Evolutionary conservation across 2,797 vertebrate genomes (phyloP).

Genomic region (Cossypha dichroa): DNA sequence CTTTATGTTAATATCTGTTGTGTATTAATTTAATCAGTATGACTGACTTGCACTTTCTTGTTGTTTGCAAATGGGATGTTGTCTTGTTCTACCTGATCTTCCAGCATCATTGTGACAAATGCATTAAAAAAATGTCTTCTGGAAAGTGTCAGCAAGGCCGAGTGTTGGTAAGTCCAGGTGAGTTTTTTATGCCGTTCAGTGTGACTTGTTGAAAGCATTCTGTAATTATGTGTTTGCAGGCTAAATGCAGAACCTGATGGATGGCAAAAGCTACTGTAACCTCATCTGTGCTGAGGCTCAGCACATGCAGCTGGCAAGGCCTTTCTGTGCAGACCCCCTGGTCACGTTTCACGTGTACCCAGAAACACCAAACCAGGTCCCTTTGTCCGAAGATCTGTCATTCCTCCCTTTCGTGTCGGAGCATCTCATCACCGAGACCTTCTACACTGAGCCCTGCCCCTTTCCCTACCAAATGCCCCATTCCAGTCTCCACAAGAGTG

Average conservation of each 20-base stretch:
- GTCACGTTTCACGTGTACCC: slow-evolving; percentile 58
- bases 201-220: neutral
- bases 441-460: slow-evolving; percentile 53
- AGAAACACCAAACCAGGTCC: slow-evolving; percentile 50
- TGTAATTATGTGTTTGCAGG: slow-evolving; percentile 58
- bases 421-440: slow-evolving; percentile 49
- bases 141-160: neutral
- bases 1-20: neutral
- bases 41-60: neutral
- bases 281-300: slow-evolving; percentile 54
- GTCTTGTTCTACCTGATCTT: neutral
- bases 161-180: neutral
- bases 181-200: neutral
- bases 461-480: slow-evolving; percentile 57
- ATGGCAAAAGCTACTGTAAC: slow-evolving; percentile 51
- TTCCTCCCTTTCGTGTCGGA: slow-evolving; percentile 66
- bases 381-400: slow-evolving; percentile 69
- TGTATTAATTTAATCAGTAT: neutral
- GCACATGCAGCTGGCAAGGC: slow-evolving; percentile 39
- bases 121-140: neutral
- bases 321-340: slow-evolving; percentile 67
- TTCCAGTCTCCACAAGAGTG: slow-evolving; percentile 40
- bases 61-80: neutral
- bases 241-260: slow-evolving; percentile 55
- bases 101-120: neutral